A percentile compares a stretch with the other conserved stretches of the same genome.
Evolutionary conservation across 2,797 vertebrate genomes (phyloP).

Genomic region (Neoniphon sammara): DNA sequence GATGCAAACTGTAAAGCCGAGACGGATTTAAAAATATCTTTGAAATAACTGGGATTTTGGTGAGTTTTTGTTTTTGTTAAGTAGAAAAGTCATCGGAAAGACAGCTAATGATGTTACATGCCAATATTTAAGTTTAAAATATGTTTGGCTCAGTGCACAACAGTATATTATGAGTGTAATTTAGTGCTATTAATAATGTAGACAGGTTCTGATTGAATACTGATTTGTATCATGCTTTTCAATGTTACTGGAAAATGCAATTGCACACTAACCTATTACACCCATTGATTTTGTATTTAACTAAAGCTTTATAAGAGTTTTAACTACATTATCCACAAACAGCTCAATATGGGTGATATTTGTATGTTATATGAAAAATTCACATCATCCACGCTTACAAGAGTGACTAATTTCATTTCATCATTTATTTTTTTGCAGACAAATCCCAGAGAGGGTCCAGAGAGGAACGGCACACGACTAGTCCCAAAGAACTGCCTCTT

Average conservation of each 20-base stretch:
- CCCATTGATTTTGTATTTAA: background rate
- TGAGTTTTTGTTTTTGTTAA: conserved; percentile 50
- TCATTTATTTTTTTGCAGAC: conserved; percentile 43
- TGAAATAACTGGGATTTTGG: conserved; percentile 39
- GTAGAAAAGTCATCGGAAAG: background rate
- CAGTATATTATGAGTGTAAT: background rate
- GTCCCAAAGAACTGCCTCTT: conserved; percentile 25
- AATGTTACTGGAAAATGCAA: background rate
- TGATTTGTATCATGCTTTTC: background rate
- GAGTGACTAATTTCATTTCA: background rate
- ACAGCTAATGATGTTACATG: background rate
- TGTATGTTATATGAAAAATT: no score
- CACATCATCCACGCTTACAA: background rate
- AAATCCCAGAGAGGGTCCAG: conserved; percentile 37
- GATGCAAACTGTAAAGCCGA: conserved; percentile 45
- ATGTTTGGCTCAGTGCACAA: background rate
- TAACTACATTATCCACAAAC: background rate
- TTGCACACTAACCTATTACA: background rate
- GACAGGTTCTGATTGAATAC: background rate
- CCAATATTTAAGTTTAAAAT: background rate
- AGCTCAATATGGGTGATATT: background rate
- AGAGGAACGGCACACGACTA: conserved; percentile 28
- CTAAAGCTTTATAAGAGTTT: background rate
- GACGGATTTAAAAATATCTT: conserved; percentile 8
- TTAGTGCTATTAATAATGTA: background rate